phyloP scores from a whole-genome alignment of 92 coral and sea anemone genomes.

The Epizoanthus scotinus region DNA sequence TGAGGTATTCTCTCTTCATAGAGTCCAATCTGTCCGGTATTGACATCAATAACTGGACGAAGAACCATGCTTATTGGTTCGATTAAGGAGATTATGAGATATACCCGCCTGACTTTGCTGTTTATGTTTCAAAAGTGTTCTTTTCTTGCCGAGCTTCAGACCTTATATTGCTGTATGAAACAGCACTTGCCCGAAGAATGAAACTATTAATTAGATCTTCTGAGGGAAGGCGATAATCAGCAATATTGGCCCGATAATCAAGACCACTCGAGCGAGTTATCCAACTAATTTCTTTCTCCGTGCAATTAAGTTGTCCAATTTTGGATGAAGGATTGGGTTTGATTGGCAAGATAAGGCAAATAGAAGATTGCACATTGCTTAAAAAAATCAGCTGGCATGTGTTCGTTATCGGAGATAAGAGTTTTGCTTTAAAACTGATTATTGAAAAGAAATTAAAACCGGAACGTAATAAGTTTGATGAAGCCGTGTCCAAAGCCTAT shows the following conservation, averaged over 20 bases:
- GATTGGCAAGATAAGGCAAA: constrained; percentile 73
- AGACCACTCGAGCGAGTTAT: constrained; percentile 25
- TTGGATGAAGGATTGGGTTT: constrained; percentile 57
- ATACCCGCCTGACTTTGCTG: not conserved
- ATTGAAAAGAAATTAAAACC: constrained; percentile 47
- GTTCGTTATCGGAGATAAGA: constrained; percentile 51
- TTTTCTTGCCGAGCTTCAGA: not conserved
- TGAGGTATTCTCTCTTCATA: not conserved
- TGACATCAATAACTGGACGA: constrained; percentile 1
- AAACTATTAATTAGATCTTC: not conserved
- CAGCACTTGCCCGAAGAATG: not conserved
- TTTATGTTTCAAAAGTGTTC: not conserved
- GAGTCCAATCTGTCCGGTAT: not conserved
- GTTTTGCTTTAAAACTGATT: constrained; percentile 47
- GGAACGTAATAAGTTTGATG: constrained; percentile 19
- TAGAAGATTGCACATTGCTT: constrained; percentile 38
- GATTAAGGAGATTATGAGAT: not conserved
- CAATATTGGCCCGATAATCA: constrained; percentile 48
- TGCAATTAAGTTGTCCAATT: constrained; percentile 85
- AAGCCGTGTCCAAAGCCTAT: constrained; percentile 5
- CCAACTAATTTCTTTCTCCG: constrained; percentile 54
- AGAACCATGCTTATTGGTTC: constrained; percentile 1
- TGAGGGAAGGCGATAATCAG: constrained; percentile 31
- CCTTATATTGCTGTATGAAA: not conserved
- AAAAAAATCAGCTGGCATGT: constrained; percentile 48